A percentile compares a stretch with the other conserved stretches of the same genome.
Conservation (phyloP, 2,113 vertebrate species). For the Onychostruthus taczanowskii region DNA sequence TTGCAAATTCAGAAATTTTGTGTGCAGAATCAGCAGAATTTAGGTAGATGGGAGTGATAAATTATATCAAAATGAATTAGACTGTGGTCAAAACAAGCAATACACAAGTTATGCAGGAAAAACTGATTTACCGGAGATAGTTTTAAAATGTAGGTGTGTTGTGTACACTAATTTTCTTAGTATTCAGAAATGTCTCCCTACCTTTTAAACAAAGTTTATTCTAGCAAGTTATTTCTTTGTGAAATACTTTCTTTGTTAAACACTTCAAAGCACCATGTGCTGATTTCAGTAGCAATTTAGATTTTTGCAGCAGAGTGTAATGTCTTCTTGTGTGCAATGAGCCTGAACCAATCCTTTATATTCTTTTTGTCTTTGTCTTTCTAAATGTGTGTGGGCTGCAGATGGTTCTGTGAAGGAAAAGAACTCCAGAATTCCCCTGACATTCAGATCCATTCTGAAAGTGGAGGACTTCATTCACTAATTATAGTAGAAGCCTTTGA, state of each 20-base stretch:
- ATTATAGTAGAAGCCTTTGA: constrained; percentile 95
- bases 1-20: neutral
- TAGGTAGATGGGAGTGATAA: neutral
- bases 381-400: constrained; percentile 65
- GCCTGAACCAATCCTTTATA: constrained; percentile 4
- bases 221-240: neutral
- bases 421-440: constrained; percentile 91
- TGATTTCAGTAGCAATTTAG: constrained; percentile 21
- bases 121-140: neutral
- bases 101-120: neutral
- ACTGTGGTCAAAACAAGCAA: neutral
- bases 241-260: neutral
- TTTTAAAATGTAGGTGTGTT: neutral
- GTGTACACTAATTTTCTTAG: neutral
- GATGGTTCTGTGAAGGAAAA: constrained; percentile 98
- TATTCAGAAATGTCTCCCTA: neutral
- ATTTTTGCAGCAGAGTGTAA: constrained; percentile 23
- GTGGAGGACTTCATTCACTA: constrained; percentile 86
- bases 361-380: constrained; percentile 10
- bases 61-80: neutral
- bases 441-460: constrained; percentile 85
- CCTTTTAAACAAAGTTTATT: neutral
- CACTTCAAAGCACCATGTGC: neutral
- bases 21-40: neutral
- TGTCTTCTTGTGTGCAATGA: neutral